These are phyloP conservation scores for Eupeodes luniger DNA, from an alignment of 2,888 invertebrate species.

Conservation along the genomic window DNA sequence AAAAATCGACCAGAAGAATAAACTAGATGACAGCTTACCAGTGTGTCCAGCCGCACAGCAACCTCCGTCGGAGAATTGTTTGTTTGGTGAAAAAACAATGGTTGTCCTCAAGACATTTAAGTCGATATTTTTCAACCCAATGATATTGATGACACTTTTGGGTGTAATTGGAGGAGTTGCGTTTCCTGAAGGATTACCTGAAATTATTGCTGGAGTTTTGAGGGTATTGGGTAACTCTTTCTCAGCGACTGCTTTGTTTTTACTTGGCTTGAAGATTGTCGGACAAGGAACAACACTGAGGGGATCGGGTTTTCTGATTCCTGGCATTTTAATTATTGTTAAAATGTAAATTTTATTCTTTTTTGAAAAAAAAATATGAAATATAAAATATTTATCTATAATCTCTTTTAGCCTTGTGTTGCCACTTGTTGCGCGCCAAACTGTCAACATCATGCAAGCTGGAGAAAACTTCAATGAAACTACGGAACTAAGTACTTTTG, in stretches of 20 bases:
- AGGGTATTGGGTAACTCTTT: conserved; percentile 94
- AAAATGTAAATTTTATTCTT: conserved; percentile 89
- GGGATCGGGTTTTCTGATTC: conserved; percentile 92
- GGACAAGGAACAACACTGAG: conserved; percentile 92
- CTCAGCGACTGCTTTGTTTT: conserved; percentile 95
- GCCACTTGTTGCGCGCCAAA: conserved; percentile 94
- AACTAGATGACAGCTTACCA: conserved; percentile 79
- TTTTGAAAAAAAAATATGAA: conserved; percentile 6
- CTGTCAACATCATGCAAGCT: conserved; percentile 90
- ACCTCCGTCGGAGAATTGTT: conserved; percentile 78
- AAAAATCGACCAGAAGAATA: conserved; percentile 82
- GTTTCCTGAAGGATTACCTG: conserved; percentile 91
- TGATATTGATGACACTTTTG: conserved; percentile 96
- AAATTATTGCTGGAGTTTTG: conserved; percentile 90
- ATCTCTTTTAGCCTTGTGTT: conserved; percentile 87
- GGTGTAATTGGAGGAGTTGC: conserved; percentile 93
- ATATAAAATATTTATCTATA: conserved; percentile 4
- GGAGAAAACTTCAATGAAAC: conserved; percentile 90
- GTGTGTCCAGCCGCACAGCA: conserved; percentile 81
- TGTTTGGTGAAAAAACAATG: conserved; percentile 80
- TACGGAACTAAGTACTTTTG: conserved; percentile 93
- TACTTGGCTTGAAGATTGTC: conserved; percentile 96
- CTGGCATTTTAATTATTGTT: conserved; percentile 93
- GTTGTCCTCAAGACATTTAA: conserved; percentile 85
- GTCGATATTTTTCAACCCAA: conserved; percentile 93